Evolutionary conservation across 64 coral and sea anemone species (phyloP), one percentile per base, ranked within the genome.

Genomic region (Catalaphyllia jardinei): DNA sequence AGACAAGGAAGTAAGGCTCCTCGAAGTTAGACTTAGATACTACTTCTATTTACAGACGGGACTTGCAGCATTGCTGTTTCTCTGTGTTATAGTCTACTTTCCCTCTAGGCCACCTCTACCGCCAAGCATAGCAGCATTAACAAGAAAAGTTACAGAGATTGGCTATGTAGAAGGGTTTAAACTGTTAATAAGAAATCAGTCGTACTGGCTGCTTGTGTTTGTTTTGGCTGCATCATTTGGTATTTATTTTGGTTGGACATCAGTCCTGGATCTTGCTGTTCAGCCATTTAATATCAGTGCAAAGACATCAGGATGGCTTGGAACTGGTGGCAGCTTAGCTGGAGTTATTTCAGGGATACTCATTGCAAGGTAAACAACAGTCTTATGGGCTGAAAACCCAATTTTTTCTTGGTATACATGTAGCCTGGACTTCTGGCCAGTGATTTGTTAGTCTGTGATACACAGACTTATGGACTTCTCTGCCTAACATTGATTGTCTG

Each of bases 101-200:
- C 93, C 93, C 13, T 80, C 93, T 9, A 94, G 75, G 81, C 93
- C 93, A 60, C 93, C 93, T 27, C 77, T 54, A 2, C 88, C 93
- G 20, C 89, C 88, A 19, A 94, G 93, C 11, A 57, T 61, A 35
- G 78, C 93, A 33, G 77, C 88, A 17, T 51, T 69, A 15, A 73
- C 51, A 16, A 73, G 63, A 74, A 74, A 73, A 73, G 51, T n/a
- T 4, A 77, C 78, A 24, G 31, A 88, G 64, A 67, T 83, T 79
- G 83, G 80, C 2, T 89, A 88, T 38, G 88, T 88, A 83, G 17
- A 71, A 35, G 90, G 79, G 13, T 33, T 91, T 35, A 31, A 31
- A 67, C 38, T 29, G 59, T 51, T 95, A 16, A 52, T 84, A 51
- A 54, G 27, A 50, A 92, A 89, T 65, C 8, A 65, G 42, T 76